Evolutionary conservation across 2,113 vertebrate genomes (phyloP), one percentile per base, ranked within the genome.

Genomic region (Acanthisitta chloris): DNA sequence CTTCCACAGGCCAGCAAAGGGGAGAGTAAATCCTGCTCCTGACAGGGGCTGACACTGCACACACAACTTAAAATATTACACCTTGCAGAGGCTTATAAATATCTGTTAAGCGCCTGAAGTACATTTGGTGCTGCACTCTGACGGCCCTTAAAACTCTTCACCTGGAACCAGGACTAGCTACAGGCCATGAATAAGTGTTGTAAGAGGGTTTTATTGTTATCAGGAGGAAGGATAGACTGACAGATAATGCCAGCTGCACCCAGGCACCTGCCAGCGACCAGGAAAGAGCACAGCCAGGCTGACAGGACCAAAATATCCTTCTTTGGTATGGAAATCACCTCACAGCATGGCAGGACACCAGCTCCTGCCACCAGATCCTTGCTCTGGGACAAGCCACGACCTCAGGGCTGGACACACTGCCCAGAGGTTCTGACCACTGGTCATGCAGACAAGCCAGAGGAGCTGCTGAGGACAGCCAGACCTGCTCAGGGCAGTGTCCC

Each of bases 91-190:
- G 76, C 76, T 74, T 71, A 80, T 77, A 92, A 95, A 93, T 72
- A 86, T 16, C 96, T 65, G n/a, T 29, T 90, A 62, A 95, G 88
- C 49, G 79, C 84, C 81, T 66, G 81, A 36, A 80, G 78, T 3
- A 0, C 38, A 9, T 86, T 64, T 17, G 49, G 58, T 40, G 77
- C 71, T 64, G 87, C 62, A 85, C 61, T 83, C 81, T 45, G 10
- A 79, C 1, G 0, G 83, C 54, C 42, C 69, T 86, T 77, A 76
- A 80, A 96, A 54, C 69, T 26, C 73, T 24, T 58, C 81, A 76
- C 64, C 61, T 71, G 82, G 67, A 96, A 88, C 76, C 14, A 92
- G 46, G 36, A 90, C 81, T 19, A 94, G 86, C 81, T 71, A 34
- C 51, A 88, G 61, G 72, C 80, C 84, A 65, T 2, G 40, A 72